These are phyloP conservation scores for Oncorhynchus masou DNA, from an alignment of 2,113 vertebrate genomes.

Conservation along the genomic window DNA sequence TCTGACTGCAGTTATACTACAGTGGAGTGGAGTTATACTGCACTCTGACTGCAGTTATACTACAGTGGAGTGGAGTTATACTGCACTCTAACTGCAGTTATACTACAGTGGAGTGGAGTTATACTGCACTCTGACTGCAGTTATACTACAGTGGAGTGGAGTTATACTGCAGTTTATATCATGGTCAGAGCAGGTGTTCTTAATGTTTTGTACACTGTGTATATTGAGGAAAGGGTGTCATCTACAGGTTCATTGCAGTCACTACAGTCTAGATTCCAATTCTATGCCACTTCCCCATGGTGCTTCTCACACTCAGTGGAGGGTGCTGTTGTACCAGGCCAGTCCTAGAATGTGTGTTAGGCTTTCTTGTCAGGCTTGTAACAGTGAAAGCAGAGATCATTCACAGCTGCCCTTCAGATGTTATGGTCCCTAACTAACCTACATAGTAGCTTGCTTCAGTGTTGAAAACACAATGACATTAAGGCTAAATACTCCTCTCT, in stretches of 20 bases:
- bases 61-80: too few relatives aligned
- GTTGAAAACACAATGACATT: conserved; percentile 36
- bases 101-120: too few relatives aligned
- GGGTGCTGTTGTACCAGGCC: conserved; percentile 49
- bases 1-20: too few relatives aligned
- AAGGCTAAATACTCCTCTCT: conserved; percentile 24
- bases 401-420: conserved; percentile 62
- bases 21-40: too few relatives aligned
- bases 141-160: too few relatives aligned
- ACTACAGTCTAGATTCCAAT: conserved; percentile 27
- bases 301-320: conserved; percentile 43
- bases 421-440: conserved; percentile 41
- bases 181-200: too few relatives aligned
- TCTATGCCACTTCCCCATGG: not conserved
- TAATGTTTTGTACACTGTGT: not conserved
- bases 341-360: not conserved
- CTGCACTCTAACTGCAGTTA: too few relatives aligned
- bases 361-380: not conserved
- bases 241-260: conserved; percentile 25
- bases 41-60: too few relatives aligned
- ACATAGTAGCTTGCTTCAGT: conserved; percentile 15
- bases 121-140: too few relatives aligned
- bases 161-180: too few relatives aligned
- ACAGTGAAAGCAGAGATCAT: not conserved
- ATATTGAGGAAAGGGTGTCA: conserved; percentile 30